phyloP scores from a whole-genome alignment of 2,888 invertebrate species.

The Lycocerus yunnanus region DNA sequence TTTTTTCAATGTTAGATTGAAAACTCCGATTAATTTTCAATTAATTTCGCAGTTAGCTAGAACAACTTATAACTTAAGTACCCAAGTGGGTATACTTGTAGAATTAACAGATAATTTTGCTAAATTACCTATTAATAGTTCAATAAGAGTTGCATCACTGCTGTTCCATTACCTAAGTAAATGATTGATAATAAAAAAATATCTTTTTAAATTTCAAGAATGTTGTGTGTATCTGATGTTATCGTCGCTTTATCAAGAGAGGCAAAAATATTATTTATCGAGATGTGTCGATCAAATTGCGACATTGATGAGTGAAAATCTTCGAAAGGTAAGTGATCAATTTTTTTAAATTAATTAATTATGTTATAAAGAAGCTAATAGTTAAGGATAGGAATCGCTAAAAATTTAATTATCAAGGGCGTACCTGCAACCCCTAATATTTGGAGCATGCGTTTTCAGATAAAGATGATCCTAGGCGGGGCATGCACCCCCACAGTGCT shows the following conservation, averaged over 20 bases:
- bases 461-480: conserved; percentile 28
- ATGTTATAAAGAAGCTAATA: background rate
- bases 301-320: background rate
- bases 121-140: background rate
- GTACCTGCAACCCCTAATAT: conserved; percentile 43
- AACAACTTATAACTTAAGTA: background rate
- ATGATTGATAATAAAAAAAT: background rate
- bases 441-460: conserved; percentile 27
- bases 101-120: background rate
- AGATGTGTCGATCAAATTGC: background rate
- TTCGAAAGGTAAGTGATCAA: background rate
- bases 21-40: background rate
- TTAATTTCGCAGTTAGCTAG: background rate
- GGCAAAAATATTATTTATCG: background rate
- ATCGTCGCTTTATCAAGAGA: background rate
- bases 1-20: background rate
- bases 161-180: background rate
- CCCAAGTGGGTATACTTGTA: too few species aligned
- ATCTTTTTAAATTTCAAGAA: background rate
- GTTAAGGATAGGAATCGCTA: background rate
- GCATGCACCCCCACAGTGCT: conserved; percentile 43
- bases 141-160: background rate
- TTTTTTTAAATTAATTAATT: background rate
- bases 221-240: background rate
- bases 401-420: conserved; percentile 36